Conservation (phyloP, 2,113 vertebrate genomes). For the Psophia crepitans region DNA sequence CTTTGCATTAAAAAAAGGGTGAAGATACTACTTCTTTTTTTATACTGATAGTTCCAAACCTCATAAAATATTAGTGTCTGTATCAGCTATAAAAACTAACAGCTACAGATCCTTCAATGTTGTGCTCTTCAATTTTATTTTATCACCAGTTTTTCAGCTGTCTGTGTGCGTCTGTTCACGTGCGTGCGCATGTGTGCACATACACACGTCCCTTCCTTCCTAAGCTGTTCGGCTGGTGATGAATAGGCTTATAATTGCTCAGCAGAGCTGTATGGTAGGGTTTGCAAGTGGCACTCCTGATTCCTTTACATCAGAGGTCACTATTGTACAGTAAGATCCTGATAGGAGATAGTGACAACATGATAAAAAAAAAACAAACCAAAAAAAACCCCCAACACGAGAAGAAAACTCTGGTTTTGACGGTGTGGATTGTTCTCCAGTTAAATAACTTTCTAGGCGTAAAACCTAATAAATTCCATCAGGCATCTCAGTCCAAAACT, state of each 20-base stretch:
- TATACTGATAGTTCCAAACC: slow-evolving; percentile 67
- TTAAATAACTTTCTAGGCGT: slow-evolving; percentile 40
- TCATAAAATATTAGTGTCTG: slow-evolving; percentile 80
- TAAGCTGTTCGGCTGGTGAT: slow-evolving; percentile 40
- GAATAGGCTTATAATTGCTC: slow-evolving; percentile 57
- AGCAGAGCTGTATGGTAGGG: background rate
- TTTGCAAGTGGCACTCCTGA: slow-evolving; percentile 59
- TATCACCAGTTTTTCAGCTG: slow-evolving; percentile 26
- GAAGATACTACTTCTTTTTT: slow-evolving; percentile 59
- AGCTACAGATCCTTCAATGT: slow-evolving; percentile 63
- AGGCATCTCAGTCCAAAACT: slow-evolving; percentile 63
- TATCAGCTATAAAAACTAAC: slow-evolving; percentile 79
- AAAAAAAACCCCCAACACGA: background rate
- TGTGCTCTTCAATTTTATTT: slow-evolving; percentile 66
- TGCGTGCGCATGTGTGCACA: background rate
- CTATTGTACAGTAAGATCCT: slow-evolving; percentile 59
- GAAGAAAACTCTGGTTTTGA: slow-evolving; percentile 16
- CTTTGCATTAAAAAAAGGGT: slow-evolving; percentile 65
- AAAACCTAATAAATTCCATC: slow-evolving; percentile 51
- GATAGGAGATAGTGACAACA: slow-evolving; percentile 52
- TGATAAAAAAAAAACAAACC: background rate
- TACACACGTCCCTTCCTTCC: background rate
- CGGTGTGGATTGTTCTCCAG: background rate
- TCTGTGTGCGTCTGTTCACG: background rate
- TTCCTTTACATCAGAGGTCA: slow-evolving; percentile 66